Conservation (phyloP, 1,140 invertebrate genomes). For the Asobara japonica region DNA sequence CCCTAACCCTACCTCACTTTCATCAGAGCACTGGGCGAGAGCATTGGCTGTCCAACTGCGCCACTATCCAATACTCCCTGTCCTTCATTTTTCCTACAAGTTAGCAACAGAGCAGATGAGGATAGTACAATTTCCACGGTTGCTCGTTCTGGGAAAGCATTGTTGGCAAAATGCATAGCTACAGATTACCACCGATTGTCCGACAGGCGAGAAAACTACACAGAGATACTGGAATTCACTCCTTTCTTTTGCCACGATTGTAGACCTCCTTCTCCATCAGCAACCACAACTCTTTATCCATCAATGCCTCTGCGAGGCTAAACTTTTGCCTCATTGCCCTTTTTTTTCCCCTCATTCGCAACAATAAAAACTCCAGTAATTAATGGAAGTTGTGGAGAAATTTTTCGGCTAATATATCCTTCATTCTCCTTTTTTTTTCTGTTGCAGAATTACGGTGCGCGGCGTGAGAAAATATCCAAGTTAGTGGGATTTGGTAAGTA, state of each 20-base stretch:
- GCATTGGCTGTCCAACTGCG: background rate
- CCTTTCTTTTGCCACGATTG: background rate
- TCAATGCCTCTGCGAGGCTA: background rate
- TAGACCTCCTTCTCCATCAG: background rate
- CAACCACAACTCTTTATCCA: background rate
- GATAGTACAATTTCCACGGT: slow-evolving; percentile 50
- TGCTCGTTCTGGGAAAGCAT: slow-evolving; percentile 53
- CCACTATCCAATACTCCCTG: background rate
- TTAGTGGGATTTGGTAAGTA: slow-evolving; percentile 2
- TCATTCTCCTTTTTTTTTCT: background rate
- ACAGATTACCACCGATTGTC: slow-evolving; percentile 40
- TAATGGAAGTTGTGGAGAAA: background rate
- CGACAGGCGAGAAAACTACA: slow-evolving; percentile 42
- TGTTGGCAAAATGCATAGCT: slow-evolving; percentile 50
- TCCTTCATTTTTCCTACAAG: slow-evolving; percentile 19
- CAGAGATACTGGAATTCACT: background rate
- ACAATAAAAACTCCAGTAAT: slow-evolving; percentile 4
- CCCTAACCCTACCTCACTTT: background rate
- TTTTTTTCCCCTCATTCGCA: background rate
- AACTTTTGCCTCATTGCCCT: background rate
- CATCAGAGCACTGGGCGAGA: background rate
- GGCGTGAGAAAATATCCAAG: background rate
- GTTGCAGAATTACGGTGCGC: background rate
- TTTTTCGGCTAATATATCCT: background rate
- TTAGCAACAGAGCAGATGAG: slow-evolving; percentile 21